A percentile compares a stretch with the other conserved stretches of the same genome.
Conservation (phyloP, 2,888 invertebrate genomes). For the Digitonthophagus gazella region DNA sequence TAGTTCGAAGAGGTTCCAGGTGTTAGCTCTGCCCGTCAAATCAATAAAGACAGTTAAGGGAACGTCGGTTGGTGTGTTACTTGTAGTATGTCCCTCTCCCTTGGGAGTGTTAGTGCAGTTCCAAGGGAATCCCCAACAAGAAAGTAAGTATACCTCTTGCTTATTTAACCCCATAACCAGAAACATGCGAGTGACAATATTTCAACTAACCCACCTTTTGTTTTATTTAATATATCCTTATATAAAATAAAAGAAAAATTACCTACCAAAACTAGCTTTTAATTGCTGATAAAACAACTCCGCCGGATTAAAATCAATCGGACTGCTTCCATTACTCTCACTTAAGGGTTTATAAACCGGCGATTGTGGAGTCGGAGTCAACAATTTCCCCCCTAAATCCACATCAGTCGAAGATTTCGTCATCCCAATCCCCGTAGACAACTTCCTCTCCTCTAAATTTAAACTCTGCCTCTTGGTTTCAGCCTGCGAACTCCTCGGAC, state of each 20-base stretch:
- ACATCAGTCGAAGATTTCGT: not conserved
- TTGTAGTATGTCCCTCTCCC: too few species aligned
- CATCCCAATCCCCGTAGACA: not conserved
- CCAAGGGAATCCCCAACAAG: too few species aligned
- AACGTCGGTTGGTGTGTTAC: too few species aligned
- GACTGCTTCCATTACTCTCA: constrained; percentile 44
- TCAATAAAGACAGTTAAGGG: too few species aligned
- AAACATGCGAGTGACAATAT: constrained; percentile 16
- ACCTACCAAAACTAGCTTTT: constrained; percentile 38
- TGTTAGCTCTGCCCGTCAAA: too few species aligned
- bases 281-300: constrained; percentile 56
- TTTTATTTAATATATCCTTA: too few species aligned
- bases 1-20: too few species aligned
- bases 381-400: constrained; percentile 42
- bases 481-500: constrained; percentile 43
- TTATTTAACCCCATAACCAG: too few species aligned
- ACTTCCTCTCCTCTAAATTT: constrained; percentile 39
- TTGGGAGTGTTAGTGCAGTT: too few species aligned
- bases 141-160: too few species aligned
- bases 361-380: constrained; percentile 47
- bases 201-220: constrained; percentile 22
- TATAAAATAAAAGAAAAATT: too few species aligned
- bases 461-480: constrained; percentile 44
- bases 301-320: constrained; percentile 46
- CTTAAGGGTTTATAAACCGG: constrained; percentile 46